phyloP scores from a whole-genome alignment of 2,888 invertebrate species.

The Orthosia cruda region DNA sequence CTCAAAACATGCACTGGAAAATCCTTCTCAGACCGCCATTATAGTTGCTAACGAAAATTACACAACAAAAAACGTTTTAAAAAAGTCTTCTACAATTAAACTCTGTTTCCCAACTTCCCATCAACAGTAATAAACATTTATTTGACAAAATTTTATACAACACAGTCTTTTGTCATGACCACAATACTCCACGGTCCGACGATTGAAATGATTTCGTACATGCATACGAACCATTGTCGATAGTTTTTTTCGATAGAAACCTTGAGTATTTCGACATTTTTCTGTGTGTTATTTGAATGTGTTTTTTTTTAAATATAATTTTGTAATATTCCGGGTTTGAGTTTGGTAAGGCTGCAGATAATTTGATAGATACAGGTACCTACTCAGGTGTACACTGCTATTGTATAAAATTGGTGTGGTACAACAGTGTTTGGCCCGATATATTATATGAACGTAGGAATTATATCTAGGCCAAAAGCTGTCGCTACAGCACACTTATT shows the following conservation, averaged over 20 bases:
- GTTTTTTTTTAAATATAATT: conserved; percentile 48
- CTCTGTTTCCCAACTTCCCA: conserved; percentile 61
- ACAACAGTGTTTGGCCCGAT: too few species aligned
- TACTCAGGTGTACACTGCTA: neutral
- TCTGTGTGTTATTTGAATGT: conserved; percentile 44
- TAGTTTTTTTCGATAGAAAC: conserved; percentile 64
- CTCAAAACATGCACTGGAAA: neutral
- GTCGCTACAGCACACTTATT: neutral
- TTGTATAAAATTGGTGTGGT: conserved; percentile 7
- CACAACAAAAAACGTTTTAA: conserved; percentile 25
- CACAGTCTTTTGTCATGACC: conserved; percentile 62
- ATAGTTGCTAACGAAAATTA: conserved; percentile 23
- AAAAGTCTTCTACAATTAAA: conserved; percentile 61
- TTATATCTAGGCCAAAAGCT: neutral
- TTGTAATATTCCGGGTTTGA: conserved; percentile 55
- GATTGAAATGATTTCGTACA: conserved; percentile 63
- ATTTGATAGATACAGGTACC: conserved; percentile 15
- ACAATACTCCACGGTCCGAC: conserved; percentile 66
- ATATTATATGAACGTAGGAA: too few species aligned
- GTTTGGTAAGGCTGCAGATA: conserved; percentile 25
- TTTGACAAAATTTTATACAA: conserved; percentile 67
- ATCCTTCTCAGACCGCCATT: neutral
- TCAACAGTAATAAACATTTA: conserved; percentile 63
- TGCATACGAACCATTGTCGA: conserved; percentile 64
- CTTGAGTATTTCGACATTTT: conserved; percentile 66